Evolutionary conservation across 2,797 vertebrate genomes (phyloP).

Genomic region (Ibycter americanus): DNA sequence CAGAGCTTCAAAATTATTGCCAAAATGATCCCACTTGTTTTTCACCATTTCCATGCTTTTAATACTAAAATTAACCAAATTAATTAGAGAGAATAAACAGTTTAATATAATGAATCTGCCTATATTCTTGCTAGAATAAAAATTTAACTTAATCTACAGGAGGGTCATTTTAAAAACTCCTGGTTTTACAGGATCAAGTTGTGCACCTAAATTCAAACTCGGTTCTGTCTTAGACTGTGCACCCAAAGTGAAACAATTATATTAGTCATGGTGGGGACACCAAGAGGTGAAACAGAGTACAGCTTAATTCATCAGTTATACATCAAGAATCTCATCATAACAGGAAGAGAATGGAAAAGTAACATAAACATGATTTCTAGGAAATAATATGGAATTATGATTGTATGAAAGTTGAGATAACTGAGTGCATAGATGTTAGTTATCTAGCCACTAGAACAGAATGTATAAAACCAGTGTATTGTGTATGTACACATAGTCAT

Average conservation of each 20-base stretch:
- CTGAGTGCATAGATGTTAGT: background rate
- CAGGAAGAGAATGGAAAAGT: background rate
- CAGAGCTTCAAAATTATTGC: constrained; percentile 86
- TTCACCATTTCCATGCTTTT: constrained; percentile 91
- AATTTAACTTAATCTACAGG: background rate
- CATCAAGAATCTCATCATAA: background rate
- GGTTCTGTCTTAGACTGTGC: background rate
- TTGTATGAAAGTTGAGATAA: background rate
- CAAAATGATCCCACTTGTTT: constrained; percentile 91
- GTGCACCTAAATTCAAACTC: background rate
- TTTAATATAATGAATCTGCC: constrained; percentile 61
- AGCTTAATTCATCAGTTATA: background rate
- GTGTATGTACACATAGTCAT: background rate
- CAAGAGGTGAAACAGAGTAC: background rate
- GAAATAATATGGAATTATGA: background rate
- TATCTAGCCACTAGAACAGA: background rate
- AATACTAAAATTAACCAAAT: constrained; percentile 88
- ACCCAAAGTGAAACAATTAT: background rate
- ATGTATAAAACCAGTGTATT: background rate
- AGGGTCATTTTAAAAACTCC: background rate
- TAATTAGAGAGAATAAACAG: constrained; percentile 74
- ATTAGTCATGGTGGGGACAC: background rate
- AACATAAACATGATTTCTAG: background rate
- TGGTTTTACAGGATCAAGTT: background rate
- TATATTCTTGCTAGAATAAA: constrained; percentile 27